phyloP scores from a whole-genome alignment of 2,113 vertebrate species.

The Natator depressus region DNA sequence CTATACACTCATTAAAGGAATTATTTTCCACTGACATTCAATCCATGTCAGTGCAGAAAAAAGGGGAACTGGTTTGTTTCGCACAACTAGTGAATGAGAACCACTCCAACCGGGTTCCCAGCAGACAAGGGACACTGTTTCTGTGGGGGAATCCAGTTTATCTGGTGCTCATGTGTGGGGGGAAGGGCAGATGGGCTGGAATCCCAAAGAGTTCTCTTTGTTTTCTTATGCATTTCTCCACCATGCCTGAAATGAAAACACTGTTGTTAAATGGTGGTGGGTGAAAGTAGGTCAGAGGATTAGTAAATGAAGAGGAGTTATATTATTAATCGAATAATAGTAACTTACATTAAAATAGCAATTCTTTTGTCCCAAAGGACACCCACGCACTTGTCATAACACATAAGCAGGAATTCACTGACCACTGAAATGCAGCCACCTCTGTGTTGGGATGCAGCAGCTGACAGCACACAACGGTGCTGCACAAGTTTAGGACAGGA shows the following conservation, averaged over 20 bases:
- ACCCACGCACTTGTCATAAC: neutral
- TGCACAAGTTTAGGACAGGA: neutral
- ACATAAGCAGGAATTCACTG: neutral
- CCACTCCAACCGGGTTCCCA: fast-evolving
- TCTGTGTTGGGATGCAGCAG: neutral
- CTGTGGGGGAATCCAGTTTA: neutral
- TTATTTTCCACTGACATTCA: constrained; percentile 53
- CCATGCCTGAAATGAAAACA: neutral
- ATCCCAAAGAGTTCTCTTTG: neutral
- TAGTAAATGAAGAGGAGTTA: neutral
- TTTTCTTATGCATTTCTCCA: neutral
- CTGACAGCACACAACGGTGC: neutral
- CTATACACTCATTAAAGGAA: constrained; percentile 47
- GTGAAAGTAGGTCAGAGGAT: neutral
- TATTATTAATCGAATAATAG: neutral
- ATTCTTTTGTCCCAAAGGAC: neutral
- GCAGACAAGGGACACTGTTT: neutral
- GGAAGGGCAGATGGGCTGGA: neutral
- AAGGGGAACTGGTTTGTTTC: neutral
- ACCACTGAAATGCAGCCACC: neutral
- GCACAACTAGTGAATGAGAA: neutral
- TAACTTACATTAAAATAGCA: neutral
- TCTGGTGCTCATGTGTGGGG: neutral
- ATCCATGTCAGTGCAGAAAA: neutral
- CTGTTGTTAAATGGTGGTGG: neutral